These are phyloP conservation scores for Hypsibius dujardini DNA, from an alignment of 1,140 invertebrate species.

Conservation along the genomic window DNA sequence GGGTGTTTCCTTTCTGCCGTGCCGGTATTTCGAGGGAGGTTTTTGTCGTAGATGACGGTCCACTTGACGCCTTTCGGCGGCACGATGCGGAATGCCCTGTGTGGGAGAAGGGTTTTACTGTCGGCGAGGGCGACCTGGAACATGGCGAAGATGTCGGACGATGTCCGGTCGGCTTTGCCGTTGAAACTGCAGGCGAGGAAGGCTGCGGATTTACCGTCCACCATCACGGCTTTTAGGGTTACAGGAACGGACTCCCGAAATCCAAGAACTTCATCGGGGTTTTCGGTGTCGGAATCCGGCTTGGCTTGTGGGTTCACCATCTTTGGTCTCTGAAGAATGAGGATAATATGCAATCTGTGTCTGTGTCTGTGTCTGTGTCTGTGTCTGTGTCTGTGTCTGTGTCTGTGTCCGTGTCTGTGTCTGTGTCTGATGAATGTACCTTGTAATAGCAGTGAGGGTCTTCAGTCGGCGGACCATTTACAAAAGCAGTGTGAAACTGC, in stretches of 20 bases:
- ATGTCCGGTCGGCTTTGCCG: background rate
- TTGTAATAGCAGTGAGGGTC: background rate
- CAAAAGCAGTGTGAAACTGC: background rate
- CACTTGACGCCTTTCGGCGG: background rate
- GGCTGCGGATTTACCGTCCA: background rate
- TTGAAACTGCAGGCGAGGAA: background rate
- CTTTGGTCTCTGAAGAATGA: too few species aligned
- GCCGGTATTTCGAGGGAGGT: background rate
- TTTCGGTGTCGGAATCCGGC: too few species aligned
- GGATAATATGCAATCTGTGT: too few species aligned
- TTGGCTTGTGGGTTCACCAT: too few species aligned
- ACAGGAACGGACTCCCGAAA: conserved; percentile 1
- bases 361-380: background rate
- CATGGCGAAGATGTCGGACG: background rate
- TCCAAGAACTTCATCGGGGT: too few species aligned
- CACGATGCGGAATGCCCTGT: background rate
- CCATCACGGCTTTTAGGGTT: background rate
- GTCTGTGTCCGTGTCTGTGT: too few species aligned
- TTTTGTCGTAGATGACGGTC: background rate
- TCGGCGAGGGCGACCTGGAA: background rate
- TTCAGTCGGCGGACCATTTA: background rate
- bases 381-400: background rate
- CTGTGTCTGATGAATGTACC: too few species aligned
- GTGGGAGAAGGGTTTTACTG: too few species aligned
- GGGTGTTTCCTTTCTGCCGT: background rate